Evolutionary conservation across 2,888 invertebrate genomes (phyloP).

Genomic region (Drosophila affinis): DNA sequence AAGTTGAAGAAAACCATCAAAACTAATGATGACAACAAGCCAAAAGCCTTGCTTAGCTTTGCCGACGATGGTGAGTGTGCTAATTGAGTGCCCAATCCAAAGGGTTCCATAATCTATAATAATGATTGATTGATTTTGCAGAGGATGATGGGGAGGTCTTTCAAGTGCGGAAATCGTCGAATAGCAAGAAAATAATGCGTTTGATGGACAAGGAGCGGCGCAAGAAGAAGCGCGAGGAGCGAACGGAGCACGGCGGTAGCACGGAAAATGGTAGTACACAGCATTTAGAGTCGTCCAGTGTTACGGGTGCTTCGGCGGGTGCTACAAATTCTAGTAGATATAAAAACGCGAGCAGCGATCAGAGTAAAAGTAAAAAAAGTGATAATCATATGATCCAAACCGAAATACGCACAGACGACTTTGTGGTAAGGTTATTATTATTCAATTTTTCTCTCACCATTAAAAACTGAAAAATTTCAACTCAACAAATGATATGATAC

Average conservation of each 20-base stretch:
- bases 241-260: constrained; percentile 53
- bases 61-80: constrained; percentile 87
- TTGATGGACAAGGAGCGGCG: constrained; percentile 91
- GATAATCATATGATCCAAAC: constrained; percentile 86
- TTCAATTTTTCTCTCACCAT: constrained; percentile 80
- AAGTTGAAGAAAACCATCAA: constrained; percentile 56
- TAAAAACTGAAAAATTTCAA: constrained; percentile 35
- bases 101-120: background rate
- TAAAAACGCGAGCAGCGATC: constrained; percentile 56
- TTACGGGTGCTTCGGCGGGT: constrained; percentile 42
- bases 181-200: constrained; percentile 94
- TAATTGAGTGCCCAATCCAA: background rate
- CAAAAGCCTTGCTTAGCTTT: constrained; percentile 90
- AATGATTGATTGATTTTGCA: constrained; percentile 58
- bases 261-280: constrained; percentile 70
- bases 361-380: constrained; percentile 83
- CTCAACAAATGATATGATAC: constrained; percentile 40
- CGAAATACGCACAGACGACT: constrained; percentile 89
- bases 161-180: constrained; percentile 97
- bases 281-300: constrained; percentile 70
- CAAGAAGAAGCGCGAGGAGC: constrained; percentile 81
- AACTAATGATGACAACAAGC: constrained; percentile 81
- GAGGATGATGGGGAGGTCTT: constrained; percentile 94
- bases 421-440: constrained; percentile 86
- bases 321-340: constrained; percentile 59